These are phyloP conservation scores for Leptopilina boulardi DNA, from an alignment of 1,140 invertebrate species.

Conservation along the genomic window DNA sequence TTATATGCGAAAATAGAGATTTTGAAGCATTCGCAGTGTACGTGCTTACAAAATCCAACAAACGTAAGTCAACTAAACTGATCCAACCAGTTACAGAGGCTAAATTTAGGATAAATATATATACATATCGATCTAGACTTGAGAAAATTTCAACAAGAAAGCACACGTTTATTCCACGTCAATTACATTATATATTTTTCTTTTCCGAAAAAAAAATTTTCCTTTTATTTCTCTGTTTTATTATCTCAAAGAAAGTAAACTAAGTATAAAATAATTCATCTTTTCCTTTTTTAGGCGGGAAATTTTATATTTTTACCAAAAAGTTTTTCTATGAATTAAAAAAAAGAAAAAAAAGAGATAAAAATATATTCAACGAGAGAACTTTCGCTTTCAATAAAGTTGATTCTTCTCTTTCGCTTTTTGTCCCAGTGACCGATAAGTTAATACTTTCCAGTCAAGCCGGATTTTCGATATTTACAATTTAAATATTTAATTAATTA, in stretches of 20 bases:
- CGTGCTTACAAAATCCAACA: conserved; percentile 20
- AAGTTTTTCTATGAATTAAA: too few species aligned
- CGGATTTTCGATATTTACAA: too few species aligned
- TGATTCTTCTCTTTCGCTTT: neutral
- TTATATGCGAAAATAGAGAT: neutral
- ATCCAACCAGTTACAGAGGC: conserved; percentile 5
- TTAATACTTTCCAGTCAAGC: neutral
- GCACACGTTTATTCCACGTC: neutral
- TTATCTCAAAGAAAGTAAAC: too few species aligned
- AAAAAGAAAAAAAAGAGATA: neutral
- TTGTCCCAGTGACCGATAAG: too few species aligned
- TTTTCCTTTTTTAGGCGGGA: too few species aligned
- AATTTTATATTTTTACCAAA: too few species aligned
- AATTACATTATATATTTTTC: neutral
- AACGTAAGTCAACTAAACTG: neutral
- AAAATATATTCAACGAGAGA: neutral
- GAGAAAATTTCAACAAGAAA: conserved; percentile 1
- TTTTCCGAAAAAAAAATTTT: neutral
- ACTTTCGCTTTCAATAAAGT: neutral
- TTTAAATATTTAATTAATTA: neutral
- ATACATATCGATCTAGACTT: conserved; percentile 7
- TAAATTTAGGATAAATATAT: conserved; percentile 31
- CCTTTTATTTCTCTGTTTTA: too few species aligned
- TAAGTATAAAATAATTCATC: too few species aligned
- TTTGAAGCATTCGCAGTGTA: neutral